These are phyloP conservation scores for Lithosia quadra DNA, from an alignment of 2,888 invertebrate species.

Conservation along the genomic window DNA sequence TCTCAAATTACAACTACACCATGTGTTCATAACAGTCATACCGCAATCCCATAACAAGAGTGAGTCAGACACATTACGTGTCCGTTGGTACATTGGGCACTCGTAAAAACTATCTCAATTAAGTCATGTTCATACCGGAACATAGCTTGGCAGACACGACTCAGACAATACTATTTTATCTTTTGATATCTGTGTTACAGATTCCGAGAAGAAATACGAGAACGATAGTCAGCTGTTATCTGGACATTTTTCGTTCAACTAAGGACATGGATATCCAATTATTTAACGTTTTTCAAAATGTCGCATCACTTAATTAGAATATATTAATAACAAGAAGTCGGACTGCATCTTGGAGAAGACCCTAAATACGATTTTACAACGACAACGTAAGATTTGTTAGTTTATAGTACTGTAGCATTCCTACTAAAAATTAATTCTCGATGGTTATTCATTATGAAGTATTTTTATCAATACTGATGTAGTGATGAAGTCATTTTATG, in stretches of 20 bases:
- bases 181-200: not conserved
- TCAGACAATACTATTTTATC: constrained; percentile 5
- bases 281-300: not conserved
- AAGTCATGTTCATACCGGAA: not conserved
- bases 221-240: not conserved
- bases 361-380: not conserved
- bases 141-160: constrained; percentile 3
- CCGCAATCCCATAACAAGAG: constrained; percentile 43
- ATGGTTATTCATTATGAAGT: not conserved
- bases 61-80: constrained; percentile 58
- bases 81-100: constrained; percentile 48
- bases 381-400: not conserved
- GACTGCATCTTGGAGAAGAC: not conserved
- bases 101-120: constrained; percentile 76
- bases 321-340: not conserved
- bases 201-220: not conserved
- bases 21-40: constrained; percentile 40
- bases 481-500: not conserved
- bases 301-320: not conserved
- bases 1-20: constrained; percentile 34
- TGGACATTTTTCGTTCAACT: not conserved
- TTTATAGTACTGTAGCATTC: not conserved
- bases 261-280: not conserved
- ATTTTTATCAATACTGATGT: not conserved
- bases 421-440: not conserved